phyloP scores from a whole-genome alignment of 2,113 vertebrate species.

The Ageneiosus marmoratus region DNA sequence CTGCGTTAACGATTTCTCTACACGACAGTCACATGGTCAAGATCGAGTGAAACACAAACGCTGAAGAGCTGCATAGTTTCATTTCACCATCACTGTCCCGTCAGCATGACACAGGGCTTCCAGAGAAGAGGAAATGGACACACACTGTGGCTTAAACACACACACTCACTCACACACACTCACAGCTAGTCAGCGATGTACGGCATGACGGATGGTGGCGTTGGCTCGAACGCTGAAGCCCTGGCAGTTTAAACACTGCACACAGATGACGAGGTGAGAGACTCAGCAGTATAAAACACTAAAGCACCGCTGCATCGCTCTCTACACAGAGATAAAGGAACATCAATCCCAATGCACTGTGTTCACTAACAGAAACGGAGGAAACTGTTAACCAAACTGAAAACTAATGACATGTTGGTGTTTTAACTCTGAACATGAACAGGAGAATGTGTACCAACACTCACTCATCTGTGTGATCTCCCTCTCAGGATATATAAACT shows the following conservation, averaged over 20 bases:
- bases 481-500: too few relatives aligned
- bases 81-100: neutral
- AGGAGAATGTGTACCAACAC: too few relatives aligned
- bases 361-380: too few relatives aligned
- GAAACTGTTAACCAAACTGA: too few relatives aligned
- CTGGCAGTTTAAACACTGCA: neutral
- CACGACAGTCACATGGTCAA: neutral
- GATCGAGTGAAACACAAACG: neutral
- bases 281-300: neutral
- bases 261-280: neutral
- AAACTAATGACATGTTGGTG: too few relatives aligned
- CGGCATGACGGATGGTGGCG: too few relatives aligned
- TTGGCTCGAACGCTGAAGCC: too few relatives aligned
- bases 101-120: neutral
- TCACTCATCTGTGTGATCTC: too few relatives aligned
- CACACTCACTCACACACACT: neutral
- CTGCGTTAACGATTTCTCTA: neutral
- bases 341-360: too few relatives aligned
- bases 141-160: neutral
- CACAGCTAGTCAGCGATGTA: neutral
- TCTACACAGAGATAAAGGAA: too few relatives aligned
- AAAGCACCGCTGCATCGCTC: too few relatives aligned
- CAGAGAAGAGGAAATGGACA: constrained; percentile 2
- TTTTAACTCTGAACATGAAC: too few relatives aligned
- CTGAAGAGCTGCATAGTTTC: neutral